A percentile compares a stretch with the other conserved stretches of the same genome.
These are phyloP conservation scores for Heteronetta atricapilla DNA, from an alignment of 2,113 vertebrate genomes.

Conservation along the genomic window DNA sequence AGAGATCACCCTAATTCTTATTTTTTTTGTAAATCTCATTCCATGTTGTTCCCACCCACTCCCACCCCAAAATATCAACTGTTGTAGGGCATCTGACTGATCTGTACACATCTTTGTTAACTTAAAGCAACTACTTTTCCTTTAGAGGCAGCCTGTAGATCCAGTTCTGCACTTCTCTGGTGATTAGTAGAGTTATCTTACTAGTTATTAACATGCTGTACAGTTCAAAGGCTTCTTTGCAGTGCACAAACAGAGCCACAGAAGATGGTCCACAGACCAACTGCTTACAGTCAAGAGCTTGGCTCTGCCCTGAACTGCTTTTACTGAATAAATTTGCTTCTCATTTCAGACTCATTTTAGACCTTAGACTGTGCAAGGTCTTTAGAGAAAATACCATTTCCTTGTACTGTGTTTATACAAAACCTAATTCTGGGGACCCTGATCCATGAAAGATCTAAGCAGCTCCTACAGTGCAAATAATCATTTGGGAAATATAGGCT, in stretches of 20 bases:
- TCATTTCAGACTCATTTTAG: constrained; percentile 2
- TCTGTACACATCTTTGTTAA: neutral
- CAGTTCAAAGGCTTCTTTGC: neutral
- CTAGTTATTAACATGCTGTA: neutral
- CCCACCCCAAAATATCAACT: neutral
- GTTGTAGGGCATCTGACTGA: neutral
- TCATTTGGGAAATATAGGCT: constrained; percentile 5
- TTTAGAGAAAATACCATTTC: constrained; percentile 16
- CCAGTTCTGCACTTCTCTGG: neutral
- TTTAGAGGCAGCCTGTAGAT: neutral
- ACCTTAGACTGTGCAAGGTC: neutral
- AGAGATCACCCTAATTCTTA: neutral
- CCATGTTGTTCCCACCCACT: neutral
- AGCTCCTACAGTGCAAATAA: constrained; percentile 4
- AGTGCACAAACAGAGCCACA: neutral
- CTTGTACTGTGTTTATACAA: neutral
- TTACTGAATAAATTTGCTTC: constrained; percentile 10
- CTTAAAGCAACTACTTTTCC: neutral
- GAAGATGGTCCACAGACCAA: neutral
- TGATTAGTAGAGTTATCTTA: neutral
- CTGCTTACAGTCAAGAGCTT: neutral
- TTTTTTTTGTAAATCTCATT: neutral
- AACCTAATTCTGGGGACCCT: constrained; percentile 12
- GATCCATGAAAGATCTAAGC: constrained; percentile 29
- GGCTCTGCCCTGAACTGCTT: neutral